A percentile compares a stretch with the other conserved stretches of the same genome.
Evolutionary conservation across 2,797 vertebrate species (phyloP).

Genomic region (Miichthys miiuy): DNA sequence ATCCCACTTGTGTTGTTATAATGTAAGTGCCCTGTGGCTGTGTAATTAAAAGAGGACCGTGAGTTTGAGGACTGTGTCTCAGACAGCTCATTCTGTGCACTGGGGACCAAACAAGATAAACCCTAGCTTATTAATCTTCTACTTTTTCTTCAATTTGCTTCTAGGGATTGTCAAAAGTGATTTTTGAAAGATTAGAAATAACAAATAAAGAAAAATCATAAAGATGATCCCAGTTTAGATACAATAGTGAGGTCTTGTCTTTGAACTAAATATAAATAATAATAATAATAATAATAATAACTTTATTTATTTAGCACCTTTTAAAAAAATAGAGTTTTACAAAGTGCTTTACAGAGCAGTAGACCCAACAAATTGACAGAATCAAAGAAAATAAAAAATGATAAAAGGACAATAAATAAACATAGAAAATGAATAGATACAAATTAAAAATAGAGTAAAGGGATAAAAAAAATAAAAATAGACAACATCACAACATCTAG

Average conservation of each 20-base stretch:
- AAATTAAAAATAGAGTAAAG: no score
- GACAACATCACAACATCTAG: no score
- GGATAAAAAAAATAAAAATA: no score
- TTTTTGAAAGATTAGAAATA: slow-evolving; percentile 13
- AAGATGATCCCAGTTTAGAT: neutral
- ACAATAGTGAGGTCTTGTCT: neutral
- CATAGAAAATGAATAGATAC: no score
- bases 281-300: no score
- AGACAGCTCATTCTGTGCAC: neutral
- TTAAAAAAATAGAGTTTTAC: no score
- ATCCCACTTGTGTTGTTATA: neutral
- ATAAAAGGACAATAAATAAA: no score
- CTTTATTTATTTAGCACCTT: no score
- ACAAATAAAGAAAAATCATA: neutral
- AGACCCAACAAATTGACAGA: no score
- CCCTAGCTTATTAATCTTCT: neutral
- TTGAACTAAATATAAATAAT: neutral
- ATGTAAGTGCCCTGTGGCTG: neutral
- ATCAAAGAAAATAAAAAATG: no score
- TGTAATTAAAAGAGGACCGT: slow-evolving; percentile 6
- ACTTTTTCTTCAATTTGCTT: neutral
- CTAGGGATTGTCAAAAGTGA: neutral
- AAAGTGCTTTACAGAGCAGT: no score
- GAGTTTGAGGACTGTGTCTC: slow-evolving; percentile 4
- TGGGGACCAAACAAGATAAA: neutral